These are phyloP conservation scores for Nipponia nippon DNA, from an alignment of 2,113 vertebrate species.

Conservation along the genomic window DNA sequence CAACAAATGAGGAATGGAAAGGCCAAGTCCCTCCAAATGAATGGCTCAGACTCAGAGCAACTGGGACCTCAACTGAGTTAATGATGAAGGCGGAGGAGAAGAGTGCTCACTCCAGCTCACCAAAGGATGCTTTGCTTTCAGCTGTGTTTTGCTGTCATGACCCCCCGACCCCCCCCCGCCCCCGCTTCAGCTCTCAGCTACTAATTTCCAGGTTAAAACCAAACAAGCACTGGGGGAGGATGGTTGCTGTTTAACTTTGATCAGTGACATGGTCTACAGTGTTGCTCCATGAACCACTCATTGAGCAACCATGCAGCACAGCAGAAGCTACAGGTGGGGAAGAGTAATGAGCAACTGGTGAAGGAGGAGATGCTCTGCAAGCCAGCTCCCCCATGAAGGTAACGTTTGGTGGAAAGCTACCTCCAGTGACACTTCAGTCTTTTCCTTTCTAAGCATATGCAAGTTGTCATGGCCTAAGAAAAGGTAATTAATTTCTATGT, in stretches of 20 bases:
- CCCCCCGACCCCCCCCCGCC: no score
- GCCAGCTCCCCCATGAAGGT: background rate
- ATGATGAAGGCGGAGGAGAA: background rate
- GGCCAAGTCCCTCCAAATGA: background rate
- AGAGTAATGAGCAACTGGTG: background rate
- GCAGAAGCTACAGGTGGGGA: background rate
- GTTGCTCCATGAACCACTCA: background rate
- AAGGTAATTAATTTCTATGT: background rate
- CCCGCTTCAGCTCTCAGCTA: background rate
- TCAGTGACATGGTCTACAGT: background rate
- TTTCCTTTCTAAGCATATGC: background rate
- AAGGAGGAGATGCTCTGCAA: background rate
- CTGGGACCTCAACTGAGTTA: background rate
- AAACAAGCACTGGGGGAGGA: background rate
- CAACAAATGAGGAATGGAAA: background rate
- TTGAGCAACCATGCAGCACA: background rate
- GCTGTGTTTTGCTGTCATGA: background rate
- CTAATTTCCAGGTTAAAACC: background rate
- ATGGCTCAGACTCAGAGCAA: background rate
- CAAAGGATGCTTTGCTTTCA: background rate
- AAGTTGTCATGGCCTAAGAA: background rate
- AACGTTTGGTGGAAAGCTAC: background rate
- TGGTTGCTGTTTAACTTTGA: background rate
- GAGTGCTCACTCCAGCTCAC: background rate
- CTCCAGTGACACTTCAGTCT: background rate